Conservation (phyloP, 30 jellyfish, hydroid and myxozoan genomes). For the Turritopsis rubra region DNA sequence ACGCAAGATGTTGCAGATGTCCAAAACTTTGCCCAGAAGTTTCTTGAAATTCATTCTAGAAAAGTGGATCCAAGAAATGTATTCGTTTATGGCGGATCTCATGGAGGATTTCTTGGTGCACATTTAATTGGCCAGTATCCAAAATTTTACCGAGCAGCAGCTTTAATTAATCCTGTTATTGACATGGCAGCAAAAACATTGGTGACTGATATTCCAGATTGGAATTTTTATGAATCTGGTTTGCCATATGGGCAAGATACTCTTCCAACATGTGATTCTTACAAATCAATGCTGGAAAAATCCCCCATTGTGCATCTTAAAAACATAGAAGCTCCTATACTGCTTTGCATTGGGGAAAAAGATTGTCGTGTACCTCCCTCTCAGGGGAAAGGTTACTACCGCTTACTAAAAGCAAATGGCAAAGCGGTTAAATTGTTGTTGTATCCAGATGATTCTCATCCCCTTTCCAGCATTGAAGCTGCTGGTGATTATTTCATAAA, state of each 20-base stretch:
- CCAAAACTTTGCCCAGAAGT: constrained; percentile 37
- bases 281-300: constrained; percentile 22
- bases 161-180: constrained; percentile 32
- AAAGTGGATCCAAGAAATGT: constrained; percentile 18
- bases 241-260: constrained; percentile 4
- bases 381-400: constrained; percentile 25
- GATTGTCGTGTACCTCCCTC: constrained; percentile 48
- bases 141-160: constrained; percentile 41
- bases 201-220: constrained; percentile 38
- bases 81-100: constrained; percentile 46
- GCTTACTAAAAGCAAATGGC: constrained; percentile 24
- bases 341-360: constrained; percentile 33
- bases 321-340: constrained; percentile 38
- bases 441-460: constrained; percentile 85
- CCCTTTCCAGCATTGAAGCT: constrained; percentile 49
- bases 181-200: constrained; percentile 24
- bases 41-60: not conserved
- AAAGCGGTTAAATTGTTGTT: constrained; percentile 36
- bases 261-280: constrained; percentile 21
- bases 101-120: constrained; percentile 53
- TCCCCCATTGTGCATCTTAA: constrained; percentile 29
- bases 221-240: constrained; percentile 36
- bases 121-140: constrained; percentile 46
- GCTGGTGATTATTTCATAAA: constrained; percentile 63
- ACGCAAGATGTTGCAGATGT: constrained; percentile 66